Base-by-base conservation (phyloP, 2,113 vertebrate genomes). In the Odobenus rosmarus region DNA sequence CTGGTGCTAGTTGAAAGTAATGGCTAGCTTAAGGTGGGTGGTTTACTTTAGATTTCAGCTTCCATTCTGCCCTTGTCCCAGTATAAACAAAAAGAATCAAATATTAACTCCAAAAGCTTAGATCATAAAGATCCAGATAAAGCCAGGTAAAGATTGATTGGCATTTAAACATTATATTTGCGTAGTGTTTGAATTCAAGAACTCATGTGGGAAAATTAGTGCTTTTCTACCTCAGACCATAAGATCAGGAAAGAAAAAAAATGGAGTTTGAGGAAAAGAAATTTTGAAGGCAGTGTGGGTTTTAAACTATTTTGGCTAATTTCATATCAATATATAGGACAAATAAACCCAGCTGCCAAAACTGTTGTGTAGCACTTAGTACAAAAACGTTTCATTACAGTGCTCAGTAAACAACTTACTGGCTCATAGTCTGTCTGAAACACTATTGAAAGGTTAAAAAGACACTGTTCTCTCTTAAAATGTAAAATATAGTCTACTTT, bases 151-250 rank as follows among this genome's bases (percentile, higher is more conserved):
- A 79, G 36, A 51, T 51, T 49, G 31, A 89, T 62, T 86, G 83
- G 36, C 21, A 71, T 88, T 95, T 92, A 92, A 90, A 92, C 10
- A 39, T 61, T 93, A 18, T 86, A 81, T 82, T 93, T 93, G 28
- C 5, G 49, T 85, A 85, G 53, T 90, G 28, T 85, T 93, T 39
- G 88, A 79, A 57, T 93, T 88, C 23, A 95, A 57, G n/a, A 94
- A 36, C 61, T 92, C 39, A 49, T 24, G 7, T 87, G 67, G 84
- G 64, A 89, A 92, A 84, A 83, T 71, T 42, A 64, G 42, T 93
- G 61, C 39, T 96, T 96, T 84, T 79, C 69, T 84, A 67, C n/a
- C 81, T 36, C 2, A 96, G 36, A 88, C 46, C 9, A 62, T 96
- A 72, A 96, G 94, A 86, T 92, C 67, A 33, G 18, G 59, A n/a